Conservation (phyloP, 2,113 vertebrate species). For the Salvelinus fontinalis region DNA sequence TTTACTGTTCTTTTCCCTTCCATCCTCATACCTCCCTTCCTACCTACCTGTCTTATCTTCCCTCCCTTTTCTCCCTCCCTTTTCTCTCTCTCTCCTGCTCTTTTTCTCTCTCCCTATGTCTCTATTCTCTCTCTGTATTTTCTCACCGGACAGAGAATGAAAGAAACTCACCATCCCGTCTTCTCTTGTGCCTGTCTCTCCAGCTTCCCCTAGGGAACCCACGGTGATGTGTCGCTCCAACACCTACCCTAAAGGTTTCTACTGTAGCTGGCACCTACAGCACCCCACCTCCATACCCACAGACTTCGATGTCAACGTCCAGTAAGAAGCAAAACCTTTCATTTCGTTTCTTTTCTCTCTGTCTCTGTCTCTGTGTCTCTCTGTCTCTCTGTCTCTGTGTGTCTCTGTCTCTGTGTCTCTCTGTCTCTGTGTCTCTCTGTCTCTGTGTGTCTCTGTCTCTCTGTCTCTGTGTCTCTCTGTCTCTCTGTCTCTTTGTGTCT, state of each 20-base stretch:
- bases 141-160: not conserved
- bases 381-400: too few relatives aligned
- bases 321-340: conserved; percentile 78
- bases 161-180: not conserved
- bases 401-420: too few relatives aligned
- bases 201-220: conserved; percentile 84
- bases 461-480: not conserved
- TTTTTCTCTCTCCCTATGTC: not conserved
- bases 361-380: too few relatives aligned
- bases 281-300: conserved; percentile 89
- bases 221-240: conserved; percentile 91
- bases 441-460: not conserved
- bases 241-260: conserved; percentile 96
- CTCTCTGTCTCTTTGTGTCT: not conserved
- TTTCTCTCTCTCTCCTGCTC: not conserved
- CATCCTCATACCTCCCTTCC: too few relatives aligned
- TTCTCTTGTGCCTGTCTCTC: conserved; percentile 5
- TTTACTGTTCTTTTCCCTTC: too few relatives aligned
- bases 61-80: not conserved
- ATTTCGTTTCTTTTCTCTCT: not conserved
- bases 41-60: not conserved
- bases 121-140: not conserved
- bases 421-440: not conserved
- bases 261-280: conserved; percentile 94
- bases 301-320: conserved; percentile 88